phyloP scores from a whole-genome alignment of 2,797 vertebrate genomes.

The Manis crassicaudata region DNA sequence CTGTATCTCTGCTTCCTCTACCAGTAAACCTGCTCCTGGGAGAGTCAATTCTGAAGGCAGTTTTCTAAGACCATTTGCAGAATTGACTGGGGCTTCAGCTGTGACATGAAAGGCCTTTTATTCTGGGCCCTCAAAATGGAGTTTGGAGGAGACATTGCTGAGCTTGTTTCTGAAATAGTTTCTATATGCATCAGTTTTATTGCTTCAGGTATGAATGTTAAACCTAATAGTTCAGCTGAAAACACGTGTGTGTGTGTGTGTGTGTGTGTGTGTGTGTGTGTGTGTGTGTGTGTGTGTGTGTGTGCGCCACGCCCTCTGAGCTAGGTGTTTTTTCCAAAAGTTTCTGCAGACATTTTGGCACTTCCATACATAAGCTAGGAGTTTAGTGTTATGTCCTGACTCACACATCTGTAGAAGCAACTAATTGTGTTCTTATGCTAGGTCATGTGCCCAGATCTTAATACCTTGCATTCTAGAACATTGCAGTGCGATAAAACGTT shows the following conservation, averaged over 20 bases:
- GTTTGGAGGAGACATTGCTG: conserved; percentile 83
- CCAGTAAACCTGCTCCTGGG: conserved; percentile 83
- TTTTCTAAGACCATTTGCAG: conserved; percentile 86
- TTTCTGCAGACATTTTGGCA: conserved; percentile 60
- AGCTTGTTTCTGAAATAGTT: conserved; percentile 85
- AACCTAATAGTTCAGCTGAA: conserved; percentile 79
- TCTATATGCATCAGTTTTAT: conserved; percentile 83
- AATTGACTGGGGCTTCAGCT: conserved; percentile 82
- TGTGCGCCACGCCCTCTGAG: neutral
- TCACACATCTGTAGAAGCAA: conserved; percentile 42
- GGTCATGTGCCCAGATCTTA: neutral
- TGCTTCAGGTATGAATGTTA: conserved; percentile 79
- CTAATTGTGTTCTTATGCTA: conserved; percentile 24
- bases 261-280: neutral
- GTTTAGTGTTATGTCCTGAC: conserved; percentile 18
- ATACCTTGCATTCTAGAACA: conserved; percentile 11
- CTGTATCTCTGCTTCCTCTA: conserved; percentile 82
- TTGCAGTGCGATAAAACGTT: neutral
- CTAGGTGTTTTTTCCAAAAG: conserved; percentile 26
- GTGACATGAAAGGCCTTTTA: conserved; percentile 86
- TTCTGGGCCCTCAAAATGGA: conserved; percentile 83
- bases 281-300: neutral
- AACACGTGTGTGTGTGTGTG: neutral
- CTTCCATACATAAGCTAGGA: neutral
- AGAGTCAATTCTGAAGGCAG: conserved; percentile 85